These are phyloP conservation scores for Dendrolimus pini DNA, from an alignment of 2,888 invertebrate species.

Conservation along the genomic window DNA sequence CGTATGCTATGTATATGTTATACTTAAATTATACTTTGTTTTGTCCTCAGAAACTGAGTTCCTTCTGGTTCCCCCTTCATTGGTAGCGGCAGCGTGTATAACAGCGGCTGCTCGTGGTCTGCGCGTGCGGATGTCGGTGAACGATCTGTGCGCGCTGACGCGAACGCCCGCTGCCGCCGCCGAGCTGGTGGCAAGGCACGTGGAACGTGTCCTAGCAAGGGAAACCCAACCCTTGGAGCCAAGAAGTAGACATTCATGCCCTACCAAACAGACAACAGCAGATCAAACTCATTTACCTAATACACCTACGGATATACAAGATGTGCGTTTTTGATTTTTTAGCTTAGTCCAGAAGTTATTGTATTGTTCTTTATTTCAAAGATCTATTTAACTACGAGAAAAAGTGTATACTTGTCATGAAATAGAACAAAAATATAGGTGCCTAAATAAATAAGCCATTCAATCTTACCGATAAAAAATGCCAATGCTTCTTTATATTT, in stretches of 20 bases:
- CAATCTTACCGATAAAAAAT: slow-evolving; percentile 44
- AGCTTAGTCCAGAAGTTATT: neutral
- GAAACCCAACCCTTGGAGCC: slow-evolving; percentile 71
- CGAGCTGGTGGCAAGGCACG: slow-evolving; percentile 73
- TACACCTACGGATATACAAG: slow-evolving; percentile 81
- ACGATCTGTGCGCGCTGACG: slow-evolving; percentile 62
- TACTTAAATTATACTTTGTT: neutral
- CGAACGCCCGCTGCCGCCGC: slow-evolving; percentile 67
- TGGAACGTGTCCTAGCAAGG: slow-evolving; percentile 76
- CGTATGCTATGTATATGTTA: neutral
- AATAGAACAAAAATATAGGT: slow-evolving; percentile 4
- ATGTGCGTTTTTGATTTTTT: slow-evolving; percentile 71
- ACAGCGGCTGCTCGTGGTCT: slow-evolving; percentile 81
- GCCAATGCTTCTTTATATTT: slow-evolving; percentile 40
- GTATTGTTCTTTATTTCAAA: neutral
- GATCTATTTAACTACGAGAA: neutral
- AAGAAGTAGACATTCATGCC: slow-evolving; percentile 39
- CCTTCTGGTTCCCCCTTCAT: slow-evolving; percentile 81
- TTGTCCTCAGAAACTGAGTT: slow-evolving; percentile 82
- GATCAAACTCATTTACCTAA: slow-evolving; percentile 66
- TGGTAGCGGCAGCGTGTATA: slow-evolving; percentile 83
- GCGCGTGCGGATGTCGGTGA: slow-evolving; percentile 60
- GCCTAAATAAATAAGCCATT: slow-evolving; percentile 30
- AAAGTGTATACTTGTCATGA: no score
- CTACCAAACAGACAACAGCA: slow-evolving; percentile 43